Conservation (phyloP, 2,888 invertebrate species). For the Polydrusus cervinus region DNA sequence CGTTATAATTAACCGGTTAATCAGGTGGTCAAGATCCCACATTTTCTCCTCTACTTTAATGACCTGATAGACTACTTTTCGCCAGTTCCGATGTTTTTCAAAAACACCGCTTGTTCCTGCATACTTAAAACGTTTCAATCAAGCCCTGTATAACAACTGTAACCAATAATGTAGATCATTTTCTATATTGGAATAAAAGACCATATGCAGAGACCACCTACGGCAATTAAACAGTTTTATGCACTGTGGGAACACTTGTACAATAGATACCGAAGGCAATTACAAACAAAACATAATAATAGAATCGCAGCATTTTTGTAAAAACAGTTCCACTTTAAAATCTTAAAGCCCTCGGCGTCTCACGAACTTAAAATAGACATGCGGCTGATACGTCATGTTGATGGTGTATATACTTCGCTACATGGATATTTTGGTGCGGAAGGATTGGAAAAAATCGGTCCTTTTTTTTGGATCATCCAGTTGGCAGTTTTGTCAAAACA, state of each 20-base stretch:
- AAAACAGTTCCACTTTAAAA: slow-evolving; percentile 33
- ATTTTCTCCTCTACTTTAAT: no score
- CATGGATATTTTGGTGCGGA: slow-evolving; percentile 2
- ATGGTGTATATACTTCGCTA: background rate
- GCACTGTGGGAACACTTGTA: slow-evolving; percentile 22
- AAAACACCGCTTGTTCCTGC: no score
- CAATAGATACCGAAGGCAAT: slow-evolving; percentile 14
- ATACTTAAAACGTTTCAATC: no score
- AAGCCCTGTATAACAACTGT: no score
- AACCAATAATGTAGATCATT: slow-evolving; percentile 1
- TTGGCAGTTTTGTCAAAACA: no score
- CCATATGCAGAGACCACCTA: slow-evolving; percentile 21
- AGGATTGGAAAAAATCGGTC: background rate
- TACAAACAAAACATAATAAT: slow-evolving; percentile 28
- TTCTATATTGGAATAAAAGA: background rate
- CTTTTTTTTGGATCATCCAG: no score
- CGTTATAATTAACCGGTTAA: no score
- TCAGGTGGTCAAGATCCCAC: no score
- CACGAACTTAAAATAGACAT: slow-evolving; percentile 41
- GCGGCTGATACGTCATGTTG: slow-evolving; percentile 19
- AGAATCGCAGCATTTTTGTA: slow-evolving; percentile 18
- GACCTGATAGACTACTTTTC: no score
- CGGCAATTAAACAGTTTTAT: slow-evolving; percentile 21
- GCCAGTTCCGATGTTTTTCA: no score
- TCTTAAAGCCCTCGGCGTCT: slow-evolving; percentile 10